Evolutionary conservation across 2,888 invertebrate genomes (phyloP).

Genomic region (Nemurella pictetii): DNA sequence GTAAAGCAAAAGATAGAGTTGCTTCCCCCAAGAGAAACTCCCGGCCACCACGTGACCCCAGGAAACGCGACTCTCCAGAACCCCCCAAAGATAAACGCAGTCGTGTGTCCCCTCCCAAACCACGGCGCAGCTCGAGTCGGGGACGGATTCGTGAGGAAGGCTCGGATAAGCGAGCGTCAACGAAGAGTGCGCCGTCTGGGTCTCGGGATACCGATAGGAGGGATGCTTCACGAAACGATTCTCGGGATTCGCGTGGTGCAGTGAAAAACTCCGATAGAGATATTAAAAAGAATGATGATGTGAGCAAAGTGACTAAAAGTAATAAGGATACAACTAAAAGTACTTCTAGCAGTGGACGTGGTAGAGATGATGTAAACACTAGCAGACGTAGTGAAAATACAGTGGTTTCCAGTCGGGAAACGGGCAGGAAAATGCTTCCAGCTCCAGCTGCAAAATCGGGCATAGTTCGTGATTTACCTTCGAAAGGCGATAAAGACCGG

Average conservation of each 20-base stretch:
- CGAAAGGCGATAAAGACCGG: conserved; percentile 40
- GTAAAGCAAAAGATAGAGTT: conserved; percentile 34
- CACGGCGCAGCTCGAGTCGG: conserved; percentile 30
- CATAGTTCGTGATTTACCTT: conserved; percentile 37
- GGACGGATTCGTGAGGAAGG: conserved; percentile 36
- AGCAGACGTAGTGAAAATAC: conserved; percentile 31
- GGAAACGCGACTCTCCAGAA: conserved; percentile 53
- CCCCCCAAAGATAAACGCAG: conserved; percentile 49
- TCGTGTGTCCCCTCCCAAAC: conserved; percentile 33
- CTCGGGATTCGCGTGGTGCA: conserved; percentile 33
- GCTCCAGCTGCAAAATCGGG: conserved; percentile 34
- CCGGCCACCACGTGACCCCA: conserved; percentile 47
- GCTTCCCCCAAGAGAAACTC: conserved; percentile 51
- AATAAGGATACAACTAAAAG: conserved; percentile 27
- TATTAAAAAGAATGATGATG: conserved; percentile 23
- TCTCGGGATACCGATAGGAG: conserved; percentile 32
- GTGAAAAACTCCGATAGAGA: conserved; percentile 29
- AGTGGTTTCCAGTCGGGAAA: conserved; percentile 6
- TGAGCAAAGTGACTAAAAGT: conserved; percentile 31
- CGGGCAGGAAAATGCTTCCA: conserved; percentile 35
- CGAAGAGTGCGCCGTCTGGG: conserved; percentile 35
- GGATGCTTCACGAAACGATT: conserved; percentile 33
- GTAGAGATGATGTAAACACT: conserved; percentile 22
- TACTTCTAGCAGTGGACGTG: conserved; percentile 25
- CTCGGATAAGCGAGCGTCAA: conserved; percentile 32